Conservation (phyloP, 2,797 vertebrate genomes). For the Anniella stebbinsi region DNA sequence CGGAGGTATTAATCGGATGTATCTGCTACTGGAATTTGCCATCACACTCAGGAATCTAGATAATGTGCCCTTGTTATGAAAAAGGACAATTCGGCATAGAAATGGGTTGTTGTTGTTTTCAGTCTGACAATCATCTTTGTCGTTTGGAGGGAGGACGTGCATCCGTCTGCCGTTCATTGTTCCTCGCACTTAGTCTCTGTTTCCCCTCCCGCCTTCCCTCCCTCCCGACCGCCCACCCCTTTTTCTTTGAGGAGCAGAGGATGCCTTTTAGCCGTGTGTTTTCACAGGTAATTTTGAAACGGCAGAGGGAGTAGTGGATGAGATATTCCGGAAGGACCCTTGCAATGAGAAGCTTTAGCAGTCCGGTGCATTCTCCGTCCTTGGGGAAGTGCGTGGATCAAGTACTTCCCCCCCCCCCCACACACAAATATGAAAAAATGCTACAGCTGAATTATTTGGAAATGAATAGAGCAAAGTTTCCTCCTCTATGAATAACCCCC, state of each 20-base stretch:
- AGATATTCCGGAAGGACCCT: neutral
- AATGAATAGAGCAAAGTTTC: neutral
- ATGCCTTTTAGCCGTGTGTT: neutral
- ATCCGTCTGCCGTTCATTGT: neutral
- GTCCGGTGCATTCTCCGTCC: neutral
- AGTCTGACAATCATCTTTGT: neutral
- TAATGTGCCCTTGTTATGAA: neutral
- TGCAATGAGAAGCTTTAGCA: neutral
- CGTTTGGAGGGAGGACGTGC: too few species aligned
- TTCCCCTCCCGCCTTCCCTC: neutral
- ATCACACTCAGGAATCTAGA: neutral
- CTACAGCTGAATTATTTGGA: neutral
- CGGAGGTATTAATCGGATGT: neutral
- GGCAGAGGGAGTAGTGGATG: neutral
- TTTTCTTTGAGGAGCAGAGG: neutral
- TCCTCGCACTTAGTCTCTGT: neutral
- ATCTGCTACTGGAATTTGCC: neutral
- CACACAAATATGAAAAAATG: neutral
- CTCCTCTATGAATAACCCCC: neutral
- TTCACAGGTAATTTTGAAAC: neutral
- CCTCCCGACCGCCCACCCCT: neutral
- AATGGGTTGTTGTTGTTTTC: neutral
- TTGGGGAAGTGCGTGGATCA: neutral
- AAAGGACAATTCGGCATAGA: neutral
- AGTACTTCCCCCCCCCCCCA: neutral